Conservation (phyloP, 2,888 invertebrate genomes). For the Agonopterix subpropinquella region DNA sequence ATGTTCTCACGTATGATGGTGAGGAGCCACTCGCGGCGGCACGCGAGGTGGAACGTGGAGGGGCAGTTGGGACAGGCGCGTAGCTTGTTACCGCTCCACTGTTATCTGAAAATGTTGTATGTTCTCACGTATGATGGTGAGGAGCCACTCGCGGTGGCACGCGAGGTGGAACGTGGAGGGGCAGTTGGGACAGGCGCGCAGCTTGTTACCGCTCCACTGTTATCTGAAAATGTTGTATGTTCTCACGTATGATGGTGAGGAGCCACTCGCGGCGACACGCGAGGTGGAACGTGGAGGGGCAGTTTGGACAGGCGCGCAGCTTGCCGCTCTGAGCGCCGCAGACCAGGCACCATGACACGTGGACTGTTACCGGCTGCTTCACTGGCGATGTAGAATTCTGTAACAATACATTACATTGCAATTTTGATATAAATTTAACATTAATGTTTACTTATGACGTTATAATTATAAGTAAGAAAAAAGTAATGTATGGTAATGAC, state of each 20-base stretch:
- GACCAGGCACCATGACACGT: slow-evolving; percentile 57
- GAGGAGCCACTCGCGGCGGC: slow-evolving; percentile 49
- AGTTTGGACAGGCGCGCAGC: slow-evolving; percentile 42
- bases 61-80: slow-evolving; percentile 47
- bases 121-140: slow-evolving; percentile 23
- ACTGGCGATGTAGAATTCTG: slow-evolving; percentile 23
- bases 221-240: too few relatives aligned
- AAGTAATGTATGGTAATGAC: too few relatives aligned
- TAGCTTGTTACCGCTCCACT: too few relatives aligned
- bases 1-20: slow-evolving; percentile 23
- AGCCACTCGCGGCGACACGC: slow-evolving; percentile 56
- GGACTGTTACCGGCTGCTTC: slow-evolving; percentile 33
- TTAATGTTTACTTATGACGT: too few relatives aligned
- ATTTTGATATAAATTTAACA: too few relatives aligned
- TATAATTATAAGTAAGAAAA: too few relatives aligned
- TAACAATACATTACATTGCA: slow-evolving; percentile 13
- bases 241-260: slow-evolving; percentile 44
- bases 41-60: slow-evolving; percentile 47
- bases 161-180: slow-evolving; percentile 51
- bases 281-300: slow-evolving; percentile 53
- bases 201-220: too few relatives aligned
- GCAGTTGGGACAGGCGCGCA: slow-evolving; percentile 36
- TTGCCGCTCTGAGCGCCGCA: slow-evolving; percentile 39
- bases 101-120: too few relatives aligned
- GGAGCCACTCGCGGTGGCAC: slow-evolving; percentile 53